phyloP scores from a whole-genome alignment of 1,140 invertebrate genomes.

The Aphis craccivora region DNA sequence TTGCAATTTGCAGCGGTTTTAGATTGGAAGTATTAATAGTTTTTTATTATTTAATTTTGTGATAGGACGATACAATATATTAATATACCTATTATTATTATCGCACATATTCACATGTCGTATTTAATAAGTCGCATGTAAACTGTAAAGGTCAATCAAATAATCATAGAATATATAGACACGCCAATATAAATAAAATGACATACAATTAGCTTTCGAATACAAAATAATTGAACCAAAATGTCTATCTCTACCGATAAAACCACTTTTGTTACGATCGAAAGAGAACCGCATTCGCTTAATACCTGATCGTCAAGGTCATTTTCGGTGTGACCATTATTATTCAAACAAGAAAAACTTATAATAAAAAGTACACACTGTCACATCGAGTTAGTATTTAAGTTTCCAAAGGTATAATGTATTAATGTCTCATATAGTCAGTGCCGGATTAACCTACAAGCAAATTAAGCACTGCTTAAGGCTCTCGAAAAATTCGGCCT shows the following conservation, averaged over 20 bases:
- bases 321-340: not conserved
- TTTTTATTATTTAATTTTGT: not conserved
- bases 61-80: not conserved
- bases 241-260: not conserved
- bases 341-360: not conserved
- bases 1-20: not conserved
- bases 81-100: not conserved
- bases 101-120: not conserved
- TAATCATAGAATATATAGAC: too few relatives aligned
- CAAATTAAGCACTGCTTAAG: too few relatives aligned
- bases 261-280: not conserved
- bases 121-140: not conserved
- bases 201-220: not conserved
- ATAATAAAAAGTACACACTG: not conserved
- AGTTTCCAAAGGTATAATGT: not conserved
- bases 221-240: not conserved
- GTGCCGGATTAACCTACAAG: too few relatives aligned
- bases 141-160: not conserved
- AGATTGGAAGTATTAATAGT: not conserved
- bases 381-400: not conserved
- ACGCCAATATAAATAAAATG: not conserved
- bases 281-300: not conserved
- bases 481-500: too few relatives aligned
- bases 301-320: not conserved
- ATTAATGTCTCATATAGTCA: not conserved